Evolutionary conservation across 2,113 vertebrate species (phyloP).

Genomic region (Cacatua alba): DNA sequence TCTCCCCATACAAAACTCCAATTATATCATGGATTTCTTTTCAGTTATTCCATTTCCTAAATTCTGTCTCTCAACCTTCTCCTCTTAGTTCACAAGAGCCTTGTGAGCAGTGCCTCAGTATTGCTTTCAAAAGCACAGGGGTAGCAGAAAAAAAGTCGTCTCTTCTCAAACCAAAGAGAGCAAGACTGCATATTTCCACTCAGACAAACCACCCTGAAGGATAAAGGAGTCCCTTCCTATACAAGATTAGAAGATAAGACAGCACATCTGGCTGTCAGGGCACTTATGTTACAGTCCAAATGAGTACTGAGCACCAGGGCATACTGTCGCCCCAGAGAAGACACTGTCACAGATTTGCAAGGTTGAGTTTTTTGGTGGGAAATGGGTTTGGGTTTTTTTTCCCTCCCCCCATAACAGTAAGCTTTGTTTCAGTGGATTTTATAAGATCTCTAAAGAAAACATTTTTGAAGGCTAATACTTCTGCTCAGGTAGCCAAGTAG

Average conservation of each 20-base stretch:
- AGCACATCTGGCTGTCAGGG: neutral
- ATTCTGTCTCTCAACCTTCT: neutral
- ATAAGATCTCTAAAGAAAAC: neutral
- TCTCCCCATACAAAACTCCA: neutral
- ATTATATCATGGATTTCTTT: neutral
- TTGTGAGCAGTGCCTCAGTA: neutral
- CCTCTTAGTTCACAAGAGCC: neutral
- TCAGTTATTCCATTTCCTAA: neutral
- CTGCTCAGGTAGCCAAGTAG: neutral
- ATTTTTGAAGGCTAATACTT: neutral
- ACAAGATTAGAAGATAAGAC: neutral
- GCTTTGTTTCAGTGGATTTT: neutral
- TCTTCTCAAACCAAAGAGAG: neutral
- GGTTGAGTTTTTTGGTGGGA: neutral
- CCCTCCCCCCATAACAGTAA: too few relatives aligned
- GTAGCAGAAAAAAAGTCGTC: neutral
- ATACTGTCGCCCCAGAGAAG: neutral
- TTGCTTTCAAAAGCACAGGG: neutral
- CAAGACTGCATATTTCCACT: neutral
- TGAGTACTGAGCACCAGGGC: neutral
- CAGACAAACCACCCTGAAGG: neutral
- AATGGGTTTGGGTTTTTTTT: neutral
- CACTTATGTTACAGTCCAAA: neutral
- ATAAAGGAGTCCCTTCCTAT: neutral
- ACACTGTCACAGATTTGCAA: neutral